Percentiles rank a stretch among this genome's conserved stretches.
Evolutionary conservation across 2,113 vertebrate genomes (phyloP).

Genomic region (Andinoacara biseriatus): DNA sequence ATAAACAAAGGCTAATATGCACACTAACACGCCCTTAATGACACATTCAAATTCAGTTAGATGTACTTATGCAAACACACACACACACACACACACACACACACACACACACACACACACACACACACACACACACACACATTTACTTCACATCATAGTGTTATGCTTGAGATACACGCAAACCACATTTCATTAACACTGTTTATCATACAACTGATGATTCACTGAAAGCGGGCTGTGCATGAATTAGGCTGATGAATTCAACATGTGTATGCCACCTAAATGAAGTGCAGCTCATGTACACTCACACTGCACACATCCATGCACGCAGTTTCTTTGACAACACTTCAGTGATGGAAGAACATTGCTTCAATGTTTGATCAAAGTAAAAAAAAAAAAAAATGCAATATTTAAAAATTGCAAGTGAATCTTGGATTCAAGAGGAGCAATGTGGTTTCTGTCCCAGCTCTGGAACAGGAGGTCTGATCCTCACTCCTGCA

Average conservation of each 20-base stretch:
- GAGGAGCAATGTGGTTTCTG: not conserved
- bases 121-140: conserved; percentile 17
- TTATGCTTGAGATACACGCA: conserved; percentile 24
- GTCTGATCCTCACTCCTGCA: not conserved
- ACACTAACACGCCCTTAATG: no score
- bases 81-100: conserved; percentile 16
- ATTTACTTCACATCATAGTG: not conserved
- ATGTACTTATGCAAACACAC: conserved; percentile 23
- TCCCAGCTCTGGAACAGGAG: not conserved
- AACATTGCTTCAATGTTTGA: not conserved
- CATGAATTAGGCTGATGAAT: conserved; percentile 48
- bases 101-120: conserved; percentile 26
- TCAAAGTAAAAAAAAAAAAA: fast-evolving
- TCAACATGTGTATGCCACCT: conserved; percentile 39
- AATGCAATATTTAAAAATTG: not conserved
- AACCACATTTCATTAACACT: conserved; percentile 51
- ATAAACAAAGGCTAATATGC: no score
- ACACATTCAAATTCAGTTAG: no score
- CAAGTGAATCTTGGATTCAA: not conserved
- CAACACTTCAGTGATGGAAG: not conserved
- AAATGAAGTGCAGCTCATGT: conserved; percentile 13
- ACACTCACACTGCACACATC: not conserved
- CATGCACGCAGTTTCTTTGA: not conserved
- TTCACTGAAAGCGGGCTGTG: conserved; percentile 19
- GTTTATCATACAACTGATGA: conserved; percentile 55